Evolutionary conservation across 2,797 vertebrate species (phyloP), one percentile per base, ranked within the genome.

Genomic region (Alcedo quadribrachys): DNA sequence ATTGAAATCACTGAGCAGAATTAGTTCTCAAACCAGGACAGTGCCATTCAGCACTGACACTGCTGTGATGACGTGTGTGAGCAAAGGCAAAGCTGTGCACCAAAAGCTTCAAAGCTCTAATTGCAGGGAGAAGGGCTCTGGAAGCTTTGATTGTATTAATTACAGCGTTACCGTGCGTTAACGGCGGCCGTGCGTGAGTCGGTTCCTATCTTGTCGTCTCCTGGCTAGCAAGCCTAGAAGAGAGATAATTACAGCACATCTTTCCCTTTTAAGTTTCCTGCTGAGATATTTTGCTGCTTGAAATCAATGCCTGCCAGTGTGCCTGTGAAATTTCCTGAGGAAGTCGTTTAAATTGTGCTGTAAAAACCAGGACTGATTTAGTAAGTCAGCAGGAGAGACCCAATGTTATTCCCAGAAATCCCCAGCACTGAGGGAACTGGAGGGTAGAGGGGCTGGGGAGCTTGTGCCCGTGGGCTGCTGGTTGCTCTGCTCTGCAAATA

Each of bases 321-420:
- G 86, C 89, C 90, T 89, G 81, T 95, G 95, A 97, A 95, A 97
- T 95, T 97, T 97, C 96, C 96, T 97, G 92, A 95, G 96, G 96
- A 97, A 97, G 95, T 83, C 14, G 90, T 96, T 93, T 97, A 96
- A 95, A 95, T 69, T 82, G 86, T 7, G 65, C 94, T 90, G 85
- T 95, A 89, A 92, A 96, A 96, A 76, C 40, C 5, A 2, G 77
- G 63, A 74, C 94, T 78, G 90, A 94, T 96, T 96, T 93, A 96
- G 92, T 48, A 92, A 90, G 90, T 45, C 89, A 89, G 86, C 81
- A 58, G 89, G 63, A 90, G 93, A 71, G 78, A 86, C 82, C 80
- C 84, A 51, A 40, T 48, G 42, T 84, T 92, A 70, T 93, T 95
- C 71, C 90, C 94, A 95, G 92, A 87, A 93, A 80, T 11, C 54